phyloP scores from a whole-genome alignment of 2,888 invertebrate species.

The Dione vanillae region DNA sequence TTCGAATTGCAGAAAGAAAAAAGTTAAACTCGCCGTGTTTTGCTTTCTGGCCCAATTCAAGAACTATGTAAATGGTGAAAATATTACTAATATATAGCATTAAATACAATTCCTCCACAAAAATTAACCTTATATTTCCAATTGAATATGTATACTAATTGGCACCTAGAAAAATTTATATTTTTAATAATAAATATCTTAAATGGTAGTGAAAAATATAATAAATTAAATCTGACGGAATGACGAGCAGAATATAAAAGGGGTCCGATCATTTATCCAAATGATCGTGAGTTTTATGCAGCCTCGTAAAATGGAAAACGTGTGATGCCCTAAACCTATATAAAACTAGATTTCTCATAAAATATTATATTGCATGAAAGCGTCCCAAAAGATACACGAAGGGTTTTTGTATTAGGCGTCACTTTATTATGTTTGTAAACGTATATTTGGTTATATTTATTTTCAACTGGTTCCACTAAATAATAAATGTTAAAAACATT shows the following conservation, averaged over 20 bases:
- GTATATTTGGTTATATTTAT: too few relatives aligned
- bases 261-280: conserved; percentile 36
- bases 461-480: too few relatives aligned
- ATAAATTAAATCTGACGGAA: conserved; percentile 30
- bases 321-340: conserved; percentile 34
- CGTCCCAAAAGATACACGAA: not conserved
- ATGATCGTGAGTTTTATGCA: conserved; percentile 31
- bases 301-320: conserved; percentile 37
- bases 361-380: conserved; percentile 3
- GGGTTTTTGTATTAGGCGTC: conserved; percentile 1
- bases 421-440: conserved; percentile 2
- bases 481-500: too few relatives aligned
- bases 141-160: not conserved
- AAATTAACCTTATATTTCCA: too few relatives aligned
- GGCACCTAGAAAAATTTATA: not conserved
- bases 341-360: conserved; percentile 13
- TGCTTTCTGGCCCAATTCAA: too few relatives aligned
- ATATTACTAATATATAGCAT: too few relatives aligned
- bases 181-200: conserved; percentile 11
- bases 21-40: too few relatives aligned
- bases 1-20: too few relatives aligned
- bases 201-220: conserved; percentile 12
- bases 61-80: too few relatives aligned
- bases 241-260: conserved; percentile 22
- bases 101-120: too few relatives aligned